These are phyloP conservation scores for Himalopsyche tibetana DNA, from an alignment of 2,888 invertebrate species.

Conservation along the genomic window DNA sequence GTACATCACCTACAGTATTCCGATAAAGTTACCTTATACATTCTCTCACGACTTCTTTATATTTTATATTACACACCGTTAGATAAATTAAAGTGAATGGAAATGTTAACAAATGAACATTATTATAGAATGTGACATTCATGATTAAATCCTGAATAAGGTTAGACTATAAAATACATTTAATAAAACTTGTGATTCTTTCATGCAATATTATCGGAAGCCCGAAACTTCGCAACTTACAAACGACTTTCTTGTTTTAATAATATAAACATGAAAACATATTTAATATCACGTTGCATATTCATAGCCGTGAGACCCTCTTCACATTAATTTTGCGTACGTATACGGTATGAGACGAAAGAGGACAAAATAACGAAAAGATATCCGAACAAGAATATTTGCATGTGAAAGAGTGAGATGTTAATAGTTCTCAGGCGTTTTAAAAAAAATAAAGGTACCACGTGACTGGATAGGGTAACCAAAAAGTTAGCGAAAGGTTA, in stretches of 20 bases:
- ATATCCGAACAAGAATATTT: neutral
- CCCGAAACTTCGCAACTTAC: neutral
- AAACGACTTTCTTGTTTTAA: slow-evolving; percentile 12
- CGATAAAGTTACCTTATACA: too few relatives aligned
- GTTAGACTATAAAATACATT: too few relatives aligned
- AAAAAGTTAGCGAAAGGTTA: too few relatives aligned
- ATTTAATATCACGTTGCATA: slow-evolving; percentile 40
- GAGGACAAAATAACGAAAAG: neutral
- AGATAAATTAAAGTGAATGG: too few relatives aligned
- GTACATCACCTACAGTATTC: too few relatives aligned
- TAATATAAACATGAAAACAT: slow-evolving; percentile 37
- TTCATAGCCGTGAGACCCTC: slow-evolving; percentile 9
- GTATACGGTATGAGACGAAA: neutral
- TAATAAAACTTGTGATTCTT: too few relatives aligned
- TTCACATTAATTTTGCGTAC: slow-evolving; percentile 27
- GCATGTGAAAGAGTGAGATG: neutral
- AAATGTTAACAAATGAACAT: too few relatives aligned
- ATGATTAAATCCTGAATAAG: too few relatives aligned
- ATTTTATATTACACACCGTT: too few relatives aligned
- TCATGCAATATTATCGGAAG: neutral
- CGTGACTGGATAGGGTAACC: slow-evolving; percentile 2
- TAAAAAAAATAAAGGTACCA: neutral
- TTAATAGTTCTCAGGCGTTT: neutral
- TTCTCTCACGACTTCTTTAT: too few relatives aligned
- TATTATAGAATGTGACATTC: too few relatives aligned